A percentile compares a stretch with the other conserved stretches of the same genome.
phyloP scores from a whole-genome alignment of 2,113 vertebrate species.

The Chloropsis cyanopogon region DNA sequence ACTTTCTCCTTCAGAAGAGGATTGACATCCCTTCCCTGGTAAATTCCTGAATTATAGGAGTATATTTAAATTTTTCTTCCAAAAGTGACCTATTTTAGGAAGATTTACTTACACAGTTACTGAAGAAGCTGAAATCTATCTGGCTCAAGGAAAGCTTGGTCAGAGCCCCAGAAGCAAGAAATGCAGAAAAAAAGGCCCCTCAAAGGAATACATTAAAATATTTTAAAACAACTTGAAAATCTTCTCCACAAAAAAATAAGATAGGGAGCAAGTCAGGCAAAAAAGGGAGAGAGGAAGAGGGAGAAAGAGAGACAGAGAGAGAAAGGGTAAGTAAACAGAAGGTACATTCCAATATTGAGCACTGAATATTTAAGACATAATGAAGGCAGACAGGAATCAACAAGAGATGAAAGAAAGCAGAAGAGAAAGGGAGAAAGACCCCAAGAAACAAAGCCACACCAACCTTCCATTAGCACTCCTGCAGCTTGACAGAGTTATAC shows the following conservation, averaged over 20 bases:
- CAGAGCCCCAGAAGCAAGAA: neutral
- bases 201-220: neutral
- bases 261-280: neutral
- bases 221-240: neutral
- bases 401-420: neutral
- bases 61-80: neutral
- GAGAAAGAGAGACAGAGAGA: neutral
- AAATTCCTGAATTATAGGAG: neutral
- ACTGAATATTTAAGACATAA: neutral
- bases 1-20: neutral
- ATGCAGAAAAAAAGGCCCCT: neutral
- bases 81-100: slow-evolving; percentile 1
- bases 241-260: neutral
- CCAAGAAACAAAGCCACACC: neutral
- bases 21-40: neutral
- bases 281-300: neutral
- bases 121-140: neutral
- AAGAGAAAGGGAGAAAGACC: neutral
- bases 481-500: neutral
- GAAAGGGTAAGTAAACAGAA: neutral
- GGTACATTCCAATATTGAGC: neutral
- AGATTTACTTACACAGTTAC: neutral
- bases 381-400: neutral
- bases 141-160: neutral
- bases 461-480: neutral